phyloP scores from a whole-genome alignment of 2,113 vertebrate genomes.

The Spermophilus dauricus region DNA sequence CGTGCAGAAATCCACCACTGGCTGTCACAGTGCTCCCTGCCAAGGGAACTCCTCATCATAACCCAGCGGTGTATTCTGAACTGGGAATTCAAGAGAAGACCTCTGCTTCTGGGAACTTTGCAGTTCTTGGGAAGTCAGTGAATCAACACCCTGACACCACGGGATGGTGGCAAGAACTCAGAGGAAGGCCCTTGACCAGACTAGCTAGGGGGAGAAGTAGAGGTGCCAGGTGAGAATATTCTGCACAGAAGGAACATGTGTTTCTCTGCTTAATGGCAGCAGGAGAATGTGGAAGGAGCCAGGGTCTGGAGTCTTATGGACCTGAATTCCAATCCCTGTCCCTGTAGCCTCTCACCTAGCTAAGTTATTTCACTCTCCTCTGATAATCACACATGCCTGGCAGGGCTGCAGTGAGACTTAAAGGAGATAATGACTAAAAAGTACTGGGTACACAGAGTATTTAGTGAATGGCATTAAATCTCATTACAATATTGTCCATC shows the following conservation, averaged over 20 bases:
- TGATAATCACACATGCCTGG: not conserved
- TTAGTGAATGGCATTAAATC: not conserved
- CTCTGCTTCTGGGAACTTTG: not conserved
- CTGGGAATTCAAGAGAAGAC: not conserved
- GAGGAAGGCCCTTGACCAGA: not conserved
- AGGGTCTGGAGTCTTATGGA: not conserved
- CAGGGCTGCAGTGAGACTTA: not conserved
- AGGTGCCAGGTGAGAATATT: not conserved
- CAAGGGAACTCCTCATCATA: not conserved
- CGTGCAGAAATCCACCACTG: not conserved
- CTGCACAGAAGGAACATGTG: not conserved
- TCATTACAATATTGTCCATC: not conserved
- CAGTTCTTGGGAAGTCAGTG: not conserved
- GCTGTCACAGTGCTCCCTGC: not conserved
- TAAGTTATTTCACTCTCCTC: not conserved
- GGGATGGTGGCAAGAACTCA: not conserved
- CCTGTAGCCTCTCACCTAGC: not conserved
- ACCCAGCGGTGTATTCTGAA: not conserved
- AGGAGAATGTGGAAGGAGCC: not conserved
- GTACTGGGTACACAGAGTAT: not conserved
- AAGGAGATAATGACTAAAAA: constrained; percentile 29
- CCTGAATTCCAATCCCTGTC: constrained; percentile 16
- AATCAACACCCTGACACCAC: not conserved
- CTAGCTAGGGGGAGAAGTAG: not conserved
- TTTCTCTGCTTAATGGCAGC: not conserved